These are phyloP conservation scores for Tichodroma muraria DNA, from an alignment of 2,113 vertebrate species.

Conservation along the genomic window DNA sequence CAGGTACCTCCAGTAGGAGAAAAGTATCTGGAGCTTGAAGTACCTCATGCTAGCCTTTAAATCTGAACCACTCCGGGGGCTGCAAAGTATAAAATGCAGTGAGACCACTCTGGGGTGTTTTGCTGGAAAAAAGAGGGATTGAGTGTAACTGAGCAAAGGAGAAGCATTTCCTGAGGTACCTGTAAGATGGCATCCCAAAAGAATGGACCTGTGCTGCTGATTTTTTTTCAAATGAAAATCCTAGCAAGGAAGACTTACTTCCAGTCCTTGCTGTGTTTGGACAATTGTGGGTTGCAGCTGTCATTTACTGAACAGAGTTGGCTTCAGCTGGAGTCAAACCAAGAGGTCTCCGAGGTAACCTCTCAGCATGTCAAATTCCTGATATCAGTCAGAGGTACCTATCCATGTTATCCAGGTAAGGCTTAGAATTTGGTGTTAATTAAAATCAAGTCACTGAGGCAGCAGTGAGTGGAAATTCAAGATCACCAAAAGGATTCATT, in stretches of 20 bases:
- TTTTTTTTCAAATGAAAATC: not conserved
- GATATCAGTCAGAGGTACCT: not conserved
- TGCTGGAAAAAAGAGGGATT: not conserved
- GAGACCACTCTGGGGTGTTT: not conserved
- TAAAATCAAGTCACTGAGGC: not conserved
- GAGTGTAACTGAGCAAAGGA: not conserved
- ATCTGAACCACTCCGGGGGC: rapidly evolving
- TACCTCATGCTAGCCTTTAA: not conserved
- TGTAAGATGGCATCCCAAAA: not conserved
- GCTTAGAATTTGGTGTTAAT: not conserved
- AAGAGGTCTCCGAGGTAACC: not conserved
- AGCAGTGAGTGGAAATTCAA: not conserved
- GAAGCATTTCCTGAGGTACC: not conserved
- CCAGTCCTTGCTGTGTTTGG: not conserved
- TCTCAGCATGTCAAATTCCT: not conserved
- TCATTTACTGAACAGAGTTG: not conserved
- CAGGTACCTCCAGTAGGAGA: not conserved
- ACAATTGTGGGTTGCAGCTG: not conserved
- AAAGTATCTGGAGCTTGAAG: not conserved
- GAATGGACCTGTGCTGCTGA: not conserved
- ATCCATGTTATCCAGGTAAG: not conserved
- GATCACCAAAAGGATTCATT: not conserved
- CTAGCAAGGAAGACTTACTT: not conserved
- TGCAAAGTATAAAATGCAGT: not conserved
- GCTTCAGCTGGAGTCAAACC: not conserved